phyloP scores from a whole-genome alignment of 2,797 vertebrate genomes.

The Semotilus atromaculatus region DNA sequence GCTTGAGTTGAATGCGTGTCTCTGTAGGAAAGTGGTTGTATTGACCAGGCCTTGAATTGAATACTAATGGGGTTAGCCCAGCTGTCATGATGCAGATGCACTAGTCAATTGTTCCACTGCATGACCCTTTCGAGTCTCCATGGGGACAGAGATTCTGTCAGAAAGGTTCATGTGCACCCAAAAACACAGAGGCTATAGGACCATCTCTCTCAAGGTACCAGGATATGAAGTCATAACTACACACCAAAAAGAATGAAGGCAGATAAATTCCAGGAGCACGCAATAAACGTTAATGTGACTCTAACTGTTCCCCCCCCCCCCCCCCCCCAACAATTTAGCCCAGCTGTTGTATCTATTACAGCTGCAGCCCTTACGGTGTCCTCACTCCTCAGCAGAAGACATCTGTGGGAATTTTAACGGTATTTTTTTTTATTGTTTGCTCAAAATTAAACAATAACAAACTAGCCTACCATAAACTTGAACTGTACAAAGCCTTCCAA shows the following conservation, averaged over 20 bases:
- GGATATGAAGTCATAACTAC: background rate
- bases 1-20: conserved; percentile 63
- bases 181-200: background rate
- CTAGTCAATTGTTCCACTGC: conserved; percentile 58
- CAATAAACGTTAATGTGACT: conserved; percentile 14
- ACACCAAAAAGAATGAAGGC: background rate
- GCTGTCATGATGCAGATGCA: conserved; percentile 57
- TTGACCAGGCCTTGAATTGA: conserved; percentile 51
- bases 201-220: conserved; percentile 24
- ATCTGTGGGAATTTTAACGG: background rate
- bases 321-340: background rate
- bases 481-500: background rate
- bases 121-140: conserved; percentile 45
- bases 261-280: background rate
- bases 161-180: conserved; percentile 23
- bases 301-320: background rate
- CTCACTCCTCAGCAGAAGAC: background rate
- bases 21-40: conserved; percentile 41
- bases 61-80: conserved; percentile 60
- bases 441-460: conserved; percentile 18
- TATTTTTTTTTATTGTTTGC: background rate
- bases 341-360: conserved; percentile 25
- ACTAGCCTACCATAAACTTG: conserved; percentile 1
- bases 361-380: background rate
- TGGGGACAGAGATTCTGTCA: conserved; percentile 18